These are phyloP conservation scores for Acanthiza pusilla DNA, from an alignment of 2,797 vertebrate species.

Conservation along the genomic window DNA sequence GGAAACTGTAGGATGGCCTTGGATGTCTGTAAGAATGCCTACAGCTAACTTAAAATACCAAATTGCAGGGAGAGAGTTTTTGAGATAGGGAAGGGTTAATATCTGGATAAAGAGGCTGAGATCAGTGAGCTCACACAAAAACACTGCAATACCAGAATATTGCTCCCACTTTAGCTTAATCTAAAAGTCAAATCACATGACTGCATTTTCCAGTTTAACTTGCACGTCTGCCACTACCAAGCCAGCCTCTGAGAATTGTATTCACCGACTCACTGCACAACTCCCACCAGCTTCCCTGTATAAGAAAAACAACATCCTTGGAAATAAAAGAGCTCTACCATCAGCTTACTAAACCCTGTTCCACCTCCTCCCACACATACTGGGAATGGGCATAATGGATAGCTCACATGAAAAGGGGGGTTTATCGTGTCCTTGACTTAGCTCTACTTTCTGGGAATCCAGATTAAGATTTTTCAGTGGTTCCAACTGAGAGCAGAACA, in stretches of 20 bases:
- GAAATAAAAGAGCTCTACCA: background rate
- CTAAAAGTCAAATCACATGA: slow-evolving; percentile 37
- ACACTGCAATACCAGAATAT: background rate
- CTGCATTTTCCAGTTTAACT: slow-evolving; percentile 26
- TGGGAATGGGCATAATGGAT: background rate
- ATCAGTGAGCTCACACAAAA: background rate
- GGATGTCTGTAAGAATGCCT: background rate
- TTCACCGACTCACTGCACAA: slow-evolving; percentile 3
- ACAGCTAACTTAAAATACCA: background rate
- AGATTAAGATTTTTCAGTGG: background rate
- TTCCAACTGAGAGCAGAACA: background rate
- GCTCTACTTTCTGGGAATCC: background rate
- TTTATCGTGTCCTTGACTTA: background rate
- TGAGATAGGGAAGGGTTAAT: background rate
- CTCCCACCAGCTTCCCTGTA: background rate
- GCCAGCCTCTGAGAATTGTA: background rate
- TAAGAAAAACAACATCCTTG: background rate
- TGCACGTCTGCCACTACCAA: slow-evolving; percentile 16
- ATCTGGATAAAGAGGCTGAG: background rate
- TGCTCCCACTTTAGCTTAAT: background rate
- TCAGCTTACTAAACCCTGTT: background rate
- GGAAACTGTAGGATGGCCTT: background rate
- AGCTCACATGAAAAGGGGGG: background rate
- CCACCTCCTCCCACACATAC: background rate
- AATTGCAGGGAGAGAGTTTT: background rate